Evolutionary conservation across 2,113 vertebrate genomes (phyloP).

Genomic region (Shinisaurus crocodilurus): DNA sequence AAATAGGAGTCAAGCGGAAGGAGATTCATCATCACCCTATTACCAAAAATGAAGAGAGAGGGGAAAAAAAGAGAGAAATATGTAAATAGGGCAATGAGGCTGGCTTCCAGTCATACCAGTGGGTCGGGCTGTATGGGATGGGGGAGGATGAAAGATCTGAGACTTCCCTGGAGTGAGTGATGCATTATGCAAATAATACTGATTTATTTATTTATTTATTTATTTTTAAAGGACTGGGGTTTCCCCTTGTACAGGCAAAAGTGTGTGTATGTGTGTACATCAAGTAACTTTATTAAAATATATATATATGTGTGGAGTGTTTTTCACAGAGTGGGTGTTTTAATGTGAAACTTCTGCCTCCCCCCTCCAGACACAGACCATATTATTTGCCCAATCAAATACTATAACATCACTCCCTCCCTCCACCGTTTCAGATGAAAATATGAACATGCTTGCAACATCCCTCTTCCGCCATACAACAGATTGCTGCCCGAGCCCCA

Average conservation of each 20-base stretch:
- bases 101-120: slow-evolving; percentile 77
- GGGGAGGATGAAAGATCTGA: slow-evolving; percentile 39
- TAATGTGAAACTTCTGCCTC: neutral
- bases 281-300: neutral
- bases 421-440: too few relatives aligned
- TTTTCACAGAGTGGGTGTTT: neutral
- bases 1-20: slow-evolving; percentile 86
- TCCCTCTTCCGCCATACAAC: too few relatives aligned
- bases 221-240: slow-evolving; percentile 43
- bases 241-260: slow-evolving; percentile 45
- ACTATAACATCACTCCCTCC: too few relatives aligned
- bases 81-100: slow-evolving; percentile 83
- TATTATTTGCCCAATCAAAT: neutral
- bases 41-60: slow-evolving; percentile 61
- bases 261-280: neutral
- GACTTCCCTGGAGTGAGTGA: slow-evolving; percentile 59
- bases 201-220: slow-evolving; percentile 14
- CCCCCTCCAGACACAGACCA: neutral
- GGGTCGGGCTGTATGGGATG: slow-evolving; percentile 34
- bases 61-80: neutral
- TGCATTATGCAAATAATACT: slow-evolving; percentile 61
- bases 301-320: neutral
- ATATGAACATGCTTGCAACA: too few relatives aligned
- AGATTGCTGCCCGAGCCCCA: too few relatives aligned
- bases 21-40: slow-evolving; percentile 86